Conservation (phyloP, 2,888 invertebrate genomes). For the Lymantria dispar region DNA sequence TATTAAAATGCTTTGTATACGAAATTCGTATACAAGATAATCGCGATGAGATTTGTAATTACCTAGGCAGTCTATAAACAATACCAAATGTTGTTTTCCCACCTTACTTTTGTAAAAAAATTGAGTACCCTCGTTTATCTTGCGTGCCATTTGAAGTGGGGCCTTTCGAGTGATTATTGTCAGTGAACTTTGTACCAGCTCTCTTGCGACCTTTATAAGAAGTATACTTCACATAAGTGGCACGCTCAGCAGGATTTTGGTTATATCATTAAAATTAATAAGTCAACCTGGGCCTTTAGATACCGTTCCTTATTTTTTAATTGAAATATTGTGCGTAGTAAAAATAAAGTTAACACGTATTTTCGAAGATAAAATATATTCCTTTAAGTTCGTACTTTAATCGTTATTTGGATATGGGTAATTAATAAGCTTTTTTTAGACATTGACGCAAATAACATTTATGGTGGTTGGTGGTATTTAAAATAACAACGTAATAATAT, state of each 20-base stretch:
- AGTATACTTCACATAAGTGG: conserved; percentile 60
- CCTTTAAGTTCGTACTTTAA: too few species aligned
- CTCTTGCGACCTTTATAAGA: conserved; percentile 64
- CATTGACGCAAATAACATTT: too few species aligned
- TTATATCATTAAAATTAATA: conserved; percentile 74
- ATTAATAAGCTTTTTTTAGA: too few species aligned
- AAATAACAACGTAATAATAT: too few species aligned
- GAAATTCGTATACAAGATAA: too few species aligned
- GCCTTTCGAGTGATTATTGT: conserved; percentile 65
- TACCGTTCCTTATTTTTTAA: conserved; percentile 1
- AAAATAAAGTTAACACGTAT: too few species aligned
- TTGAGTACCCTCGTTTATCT: conserved; percentile 68
- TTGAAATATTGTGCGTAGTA: too few species aligned
- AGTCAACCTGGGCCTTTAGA: conserved; percentile 42
- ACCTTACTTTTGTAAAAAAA: conserved; percentile 44
- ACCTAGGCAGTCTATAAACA: conserved; percentile 12
- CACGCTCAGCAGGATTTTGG: conserved; percentile 68
- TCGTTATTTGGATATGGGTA: too few species aligned
- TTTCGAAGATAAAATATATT: too few species aligned
- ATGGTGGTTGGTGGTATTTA: too few species aligned
- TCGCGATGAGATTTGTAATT: conserved; percentile 10
- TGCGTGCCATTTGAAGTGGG: conserved; percentile 66
- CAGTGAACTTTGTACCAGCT: conserved; percentile 61
- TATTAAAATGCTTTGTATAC: too few species aligned
- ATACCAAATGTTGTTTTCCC: conserved; percentile 28